phyloP scores from a whole-genome alignment of 2,888 invertebrate genomes.

The Trissoscelio sp. region DNA sequence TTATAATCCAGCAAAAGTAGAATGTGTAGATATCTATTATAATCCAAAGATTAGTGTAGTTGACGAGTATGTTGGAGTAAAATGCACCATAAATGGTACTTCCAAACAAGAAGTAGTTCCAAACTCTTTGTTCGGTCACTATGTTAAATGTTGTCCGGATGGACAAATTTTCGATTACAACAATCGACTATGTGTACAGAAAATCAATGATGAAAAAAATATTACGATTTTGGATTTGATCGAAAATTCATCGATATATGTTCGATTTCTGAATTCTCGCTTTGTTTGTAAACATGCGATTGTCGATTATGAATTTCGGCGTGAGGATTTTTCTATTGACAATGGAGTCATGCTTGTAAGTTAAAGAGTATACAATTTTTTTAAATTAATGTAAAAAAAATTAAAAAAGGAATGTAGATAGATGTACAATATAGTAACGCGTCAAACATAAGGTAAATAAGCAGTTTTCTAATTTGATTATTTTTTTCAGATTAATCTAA shows the following conservation, averaged over 20 bases:
- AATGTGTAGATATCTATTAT: conserved; percentile 8
- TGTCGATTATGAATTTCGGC: conserved; percentile 14
- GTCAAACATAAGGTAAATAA: too few species aligned
- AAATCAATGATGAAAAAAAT: too few species aligned
- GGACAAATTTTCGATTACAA: conserved; percentile 22
- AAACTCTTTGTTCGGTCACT: background rate
- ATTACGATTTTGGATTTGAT: background rate
- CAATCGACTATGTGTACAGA: background rate
- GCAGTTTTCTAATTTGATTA: too few species aligned
- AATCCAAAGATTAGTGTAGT: background rate
- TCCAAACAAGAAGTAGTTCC: background rate
- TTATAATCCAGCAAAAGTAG: background rate
- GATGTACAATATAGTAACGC: too few species aligned
- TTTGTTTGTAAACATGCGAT: conserved; percentile 10
- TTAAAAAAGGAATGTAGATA: too few species aligned
- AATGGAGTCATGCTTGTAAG: conserved; percentile 17
- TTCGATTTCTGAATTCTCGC: too few species aligned
- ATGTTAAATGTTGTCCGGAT: conserved; percentile 3
- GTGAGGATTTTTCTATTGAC: background rate
- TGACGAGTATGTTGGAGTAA: background rate
- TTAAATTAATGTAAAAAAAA: background rate
- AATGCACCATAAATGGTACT: background rate
- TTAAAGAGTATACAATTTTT: background rate
- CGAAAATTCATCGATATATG: background rate
- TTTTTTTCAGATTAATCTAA: background rate